Conservation (phyloP, 2,797 vertebrate species). For the Psittacula derbiana region DNA sequence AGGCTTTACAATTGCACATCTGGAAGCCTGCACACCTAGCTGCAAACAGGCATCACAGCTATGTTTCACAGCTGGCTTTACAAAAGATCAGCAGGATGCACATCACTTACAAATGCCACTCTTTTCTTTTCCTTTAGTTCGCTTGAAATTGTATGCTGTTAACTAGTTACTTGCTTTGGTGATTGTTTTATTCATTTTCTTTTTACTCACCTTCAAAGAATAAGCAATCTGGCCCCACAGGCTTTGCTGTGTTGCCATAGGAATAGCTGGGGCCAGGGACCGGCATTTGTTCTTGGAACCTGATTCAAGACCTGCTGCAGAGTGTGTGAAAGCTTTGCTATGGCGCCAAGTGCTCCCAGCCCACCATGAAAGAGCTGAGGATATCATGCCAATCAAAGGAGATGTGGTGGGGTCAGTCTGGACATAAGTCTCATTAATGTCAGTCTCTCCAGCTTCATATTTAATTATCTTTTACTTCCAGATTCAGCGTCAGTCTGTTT, state of each 20-base stretch:
- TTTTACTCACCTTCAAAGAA: slow-evolving; percentile 54
- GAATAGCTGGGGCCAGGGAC: neutral
- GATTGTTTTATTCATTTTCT: slow-evolving; percentile 15
- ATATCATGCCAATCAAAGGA: neutral
- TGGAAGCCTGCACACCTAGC: slow-evolving; percentile 62
- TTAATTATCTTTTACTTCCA: neutral
- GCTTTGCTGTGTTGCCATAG: neutral
- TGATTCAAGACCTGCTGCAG: neutral
- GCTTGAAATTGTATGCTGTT: slow-evolving; percentile 5
- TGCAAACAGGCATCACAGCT: slow-evolving; percentile 8
- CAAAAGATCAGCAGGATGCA: slow-evolving; percentile 60
- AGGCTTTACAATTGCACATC: slow-evolving; percentile 69
- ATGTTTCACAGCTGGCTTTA: slow-evolving; percentile 70
- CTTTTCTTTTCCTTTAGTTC: slow-evolving; percentile 16
- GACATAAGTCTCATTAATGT: neutral
- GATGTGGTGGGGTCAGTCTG: fast-evolving
- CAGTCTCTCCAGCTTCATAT: neutral
- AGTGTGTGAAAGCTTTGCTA: neutral
- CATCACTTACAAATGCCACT: slow-evolving; percentile 19
- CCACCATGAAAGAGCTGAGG: neutral
- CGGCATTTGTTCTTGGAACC: neutral
- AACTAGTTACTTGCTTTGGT: slow-evolving; percentile 33
- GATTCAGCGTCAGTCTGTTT: neutral
- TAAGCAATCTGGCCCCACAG: neutral
- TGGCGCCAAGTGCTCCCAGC: neutral